A percentile compares a stretch with the other conserved stretches of the same genome.
phyloP scores from a whole-genome alignment of 2,113 vertebrate genomes.

The Ageneiosus marmoratus region DNA sequence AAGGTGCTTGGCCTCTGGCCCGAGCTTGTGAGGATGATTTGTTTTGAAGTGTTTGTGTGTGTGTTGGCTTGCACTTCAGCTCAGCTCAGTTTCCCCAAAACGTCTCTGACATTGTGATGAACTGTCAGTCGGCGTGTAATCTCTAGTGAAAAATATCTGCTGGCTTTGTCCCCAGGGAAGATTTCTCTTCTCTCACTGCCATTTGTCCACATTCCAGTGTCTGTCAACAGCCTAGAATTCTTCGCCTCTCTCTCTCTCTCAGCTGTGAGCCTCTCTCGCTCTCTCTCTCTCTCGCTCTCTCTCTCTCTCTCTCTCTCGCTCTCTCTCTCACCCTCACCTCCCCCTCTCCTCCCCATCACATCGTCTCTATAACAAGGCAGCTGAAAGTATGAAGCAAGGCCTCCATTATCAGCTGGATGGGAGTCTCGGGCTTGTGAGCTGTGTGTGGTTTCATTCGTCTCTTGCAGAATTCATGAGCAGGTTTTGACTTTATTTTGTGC shows the following conservation, averaged over 20 bases:
- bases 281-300: background rate
- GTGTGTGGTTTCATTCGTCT: background rate
- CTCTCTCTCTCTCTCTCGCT: background rate
- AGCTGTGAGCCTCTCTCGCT: background rate
- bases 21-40: conserved; percentile 9
- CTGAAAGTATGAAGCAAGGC: background rate
- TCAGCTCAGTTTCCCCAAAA: conserved; percentile 31
- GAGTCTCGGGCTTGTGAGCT: background rate
- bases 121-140: conserved; percentile 29
- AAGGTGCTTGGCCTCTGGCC: conserved; percentile 30
- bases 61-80: conserved; percentile 38
- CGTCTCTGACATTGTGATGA: conserved; percentile 32
- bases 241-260: conserved; percentile 7
- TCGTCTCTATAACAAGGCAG: conserved; percentile 22
- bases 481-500: conserved; percentile 5
- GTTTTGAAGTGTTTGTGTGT: conserved; percentile 40
- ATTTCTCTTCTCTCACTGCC: background rate
- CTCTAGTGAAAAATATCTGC: conserved; percentile 22
- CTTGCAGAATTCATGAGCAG: background rate
- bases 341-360: background rate
- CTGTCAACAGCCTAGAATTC: conserved; percentile 33
- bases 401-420: conserved; percentile 10
- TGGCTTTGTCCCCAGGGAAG: conserved; percentile 22
- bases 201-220: conserved; percentile 37
- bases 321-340: background rate